phyloP scores from a whole-genome alignment of 2,888 invertebrate genomes.

The Autographa gamma region DNA sequence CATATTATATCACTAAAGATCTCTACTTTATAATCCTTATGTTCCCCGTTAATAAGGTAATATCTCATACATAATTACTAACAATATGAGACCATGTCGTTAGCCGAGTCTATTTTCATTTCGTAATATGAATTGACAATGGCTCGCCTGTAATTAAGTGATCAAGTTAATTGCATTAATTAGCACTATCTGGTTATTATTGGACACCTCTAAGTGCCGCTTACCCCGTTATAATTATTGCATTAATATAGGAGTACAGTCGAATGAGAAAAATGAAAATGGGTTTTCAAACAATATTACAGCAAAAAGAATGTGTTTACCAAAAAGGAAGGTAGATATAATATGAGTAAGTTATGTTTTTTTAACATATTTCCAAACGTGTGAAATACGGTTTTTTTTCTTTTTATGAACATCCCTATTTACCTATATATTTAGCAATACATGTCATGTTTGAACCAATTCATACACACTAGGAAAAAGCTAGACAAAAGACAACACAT shows the following conservation, averaged over 20 bases:
- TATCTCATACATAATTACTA: background rate
- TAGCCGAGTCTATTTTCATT: background rate
- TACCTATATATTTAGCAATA: no score
- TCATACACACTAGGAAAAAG: background rate
- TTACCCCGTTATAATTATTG: background rate
- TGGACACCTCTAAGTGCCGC: background rate
- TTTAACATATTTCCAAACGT: no score
- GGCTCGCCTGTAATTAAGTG: slow-evolving; percentile 4
- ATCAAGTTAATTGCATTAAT: slow-evolving; percentile 4
- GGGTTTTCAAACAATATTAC: background rate
- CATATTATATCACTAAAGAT: no score
- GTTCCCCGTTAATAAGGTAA: no score
- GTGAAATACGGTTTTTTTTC: no score
- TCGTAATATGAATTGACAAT: slow-evolving; percentile 4
- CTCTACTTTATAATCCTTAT: no score
- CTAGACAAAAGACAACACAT: background rate
- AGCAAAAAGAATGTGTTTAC: no score
- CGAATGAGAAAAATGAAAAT: background rate
- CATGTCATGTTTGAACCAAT: no score
- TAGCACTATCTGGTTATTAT: background rate
- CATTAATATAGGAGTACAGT: background rate
- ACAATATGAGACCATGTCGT: slow-evolving; percentile 1
- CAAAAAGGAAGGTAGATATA: no score
- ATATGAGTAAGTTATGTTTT: no score
- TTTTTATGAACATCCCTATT: no score